Base-by-base conservation (phyloP, 2,797 vertebrate species). In the Peromyscus aztecus region DNA sequence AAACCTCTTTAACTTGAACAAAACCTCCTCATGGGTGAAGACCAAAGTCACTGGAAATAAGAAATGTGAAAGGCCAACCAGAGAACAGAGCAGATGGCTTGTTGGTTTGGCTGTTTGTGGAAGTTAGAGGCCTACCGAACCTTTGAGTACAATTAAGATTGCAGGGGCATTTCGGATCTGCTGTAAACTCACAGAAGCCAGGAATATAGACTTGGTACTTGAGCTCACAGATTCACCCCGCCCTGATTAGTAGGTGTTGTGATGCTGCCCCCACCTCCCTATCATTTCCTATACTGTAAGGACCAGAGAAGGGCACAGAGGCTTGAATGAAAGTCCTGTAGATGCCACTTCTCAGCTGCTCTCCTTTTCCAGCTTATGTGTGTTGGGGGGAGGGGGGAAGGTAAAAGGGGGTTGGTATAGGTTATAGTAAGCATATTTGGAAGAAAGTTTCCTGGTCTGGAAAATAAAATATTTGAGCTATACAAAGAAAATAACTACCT, bases 121-220 rank as follows among this genome's bases (percentile, higher is more conserved):
- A 78, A 97, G 52, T 84, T 71, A 21, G 34, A 37, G 94, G 94
- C 93, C 92, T 96, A 67, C 80, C 1, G 3, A 52, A 84, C 43
- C 88, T 92, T 92, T 91, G 89, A 93, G 93, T 94, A 85, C 91
- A 97, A 97, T 98, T 98, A 96, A 96, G 94, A 40, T 11, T 34
- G 4, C 80, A 89, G 80, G 77, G 88, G 19, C 29, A 78, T 46
- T 77, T 89, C 89, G 40, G 86, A 23, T 88, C 78, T 73, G 43
- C 71, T 12, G 85, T 92, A 94, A 90, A 19, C 27, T 14, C 49
- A 40, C 37, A 83, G 92, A 97, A 97, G 57, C 5, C 95, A 90
- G 89, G 46, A 93, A 91, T 71, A 93, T 71, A 73, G 85, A 96
- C 95, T 16, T 61, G 83, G 27, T 59, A 81, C 76, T 75, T 34